phyloP scores from a whole-genome alignment of 2,113 vertebrate species.

The Euleptes europaea region DNA sequence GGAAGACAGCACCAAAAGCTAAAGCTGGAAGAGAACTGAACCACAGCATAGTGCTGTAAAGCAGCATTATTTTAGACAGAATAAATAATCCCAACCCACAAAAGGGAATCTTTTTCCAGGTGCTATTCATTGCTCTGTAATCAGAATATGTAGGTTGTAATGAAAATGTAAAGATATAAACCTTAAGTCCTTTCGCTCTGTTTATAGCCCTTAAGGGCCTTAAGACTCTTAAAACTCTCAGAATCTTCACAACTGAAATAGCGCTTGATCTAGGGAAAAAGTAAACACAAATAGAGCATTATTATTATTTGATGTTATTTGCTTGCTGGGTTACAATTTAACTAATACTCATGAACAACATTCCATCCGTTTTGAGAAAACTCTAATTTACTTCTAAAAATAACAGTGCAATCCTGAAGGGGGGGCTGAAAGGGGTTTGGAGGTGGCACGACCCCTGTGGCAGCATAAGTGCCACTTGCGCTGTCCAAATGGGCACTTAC shows the following conservation, averaged over 20 bases:
- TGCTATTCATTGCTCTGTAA: background rate
- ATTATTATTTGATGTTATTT: slow-evolving; percentile 24
- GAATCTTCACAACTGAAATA: slow-evolving; percentile 98
- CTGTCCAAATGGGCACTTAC: too few relatives aligned
- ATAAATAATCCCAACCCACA: background rate
- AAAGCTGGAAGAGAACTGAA: background rate
- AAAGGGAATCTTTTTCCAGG: background rate
- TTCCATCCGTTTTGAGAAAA: background rate
- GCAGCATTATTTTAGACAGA: background rate
- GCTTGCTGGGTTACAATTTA: background rate
- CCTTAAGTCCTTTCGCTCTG: slow-evolving; percentile 98
- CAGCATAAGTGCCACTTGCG: too few relatives aligned
- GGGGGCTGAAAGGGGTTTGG: too few relatives aligned
- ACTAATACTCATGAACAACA: background rate
- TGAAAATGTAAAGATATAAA: slow-evolving; percentile 56
- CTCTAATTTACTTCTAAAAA: background rate
- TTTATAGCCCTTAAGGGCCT: slow-evolving; percentile 97
- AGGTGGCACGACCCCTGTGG: too few relatives aligned
- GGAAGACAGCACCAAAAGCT: background rate
- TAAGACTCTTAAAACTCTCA: slow-evolving; percentile 93
- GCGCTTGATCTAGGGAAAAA: slow-evolving; percentile 87
- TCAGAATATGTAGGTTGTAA: background rate
- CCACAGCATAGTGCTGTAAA: background rate
- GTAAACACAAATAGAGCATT: background rate
- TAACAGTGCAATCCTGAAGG: too few relatives aligned